A percentile compares a stretch with the other conserved stretches of the same genome.
These are phyloP conservation scores for Sparidentex hasta DNA, from an alignment of 2,797 vertebrate species.

Conservation along the genomic window DNA sequence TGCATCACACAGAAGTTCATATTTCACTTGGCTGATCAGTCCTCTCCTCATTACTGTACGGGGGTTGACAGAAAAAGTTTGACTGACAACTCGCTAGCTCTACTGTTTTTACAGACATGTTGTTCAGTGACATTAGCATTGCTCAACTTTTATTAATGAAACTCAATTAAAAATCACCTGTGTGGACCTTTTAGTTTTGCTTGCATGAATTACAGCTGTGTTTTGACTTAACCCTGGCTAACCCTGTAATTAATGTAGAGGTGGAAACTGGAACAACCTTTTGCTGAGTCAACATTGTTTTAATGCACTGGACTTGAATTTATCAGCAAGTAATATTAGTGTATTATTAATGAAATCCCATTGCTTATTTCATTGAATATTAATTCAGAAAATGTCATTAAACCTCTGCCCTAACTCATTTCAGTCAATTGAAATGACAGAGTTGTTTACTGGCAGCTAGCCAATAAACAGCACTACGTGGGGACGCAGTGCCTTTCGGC, in stretches of 20 bases:
- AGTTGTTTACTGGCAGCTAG: neutral
- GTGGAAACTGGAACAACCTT: neutral
- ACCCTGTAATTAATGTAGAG: neutral
- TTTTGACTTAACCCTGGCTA: too few relatives aligned
- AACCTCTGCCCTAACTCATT: neutral
- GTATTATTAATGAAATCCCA: neutral
- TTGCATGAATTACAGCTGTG: neutral
- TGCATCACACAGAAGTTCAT: neutral
- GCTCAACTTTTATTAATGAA: neutral
- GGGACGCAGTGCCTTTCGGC: constrained; percentile 13
- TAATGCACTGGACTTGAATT: neutral
- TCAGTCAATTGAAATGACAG: neutral
- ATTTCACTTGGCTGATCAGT: neutral
- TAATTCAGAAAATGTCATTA: too few relatives aligned
- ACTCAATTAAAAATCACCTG: neutral
- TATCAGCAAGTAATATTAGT: neutral
- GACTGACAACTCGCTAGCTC: neutral
- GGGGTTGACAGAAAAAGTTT: neutral
- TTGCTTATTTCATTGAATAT: neutral
- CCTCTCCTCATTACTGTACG: neutral
- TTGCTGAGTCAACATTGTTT: neutral
- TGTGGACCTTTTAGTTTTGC: neutral
- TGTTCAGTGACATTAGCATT: too few relatives aligned
- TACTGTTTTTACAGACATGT: too few relatives aligned
- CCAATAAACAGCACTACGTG: neutral